These are phyloP conservation scores for Chrysolina oricalcia DNA, from an alignment of 2,888 invertebrate species.

Conservation along the genomic window DNA sequence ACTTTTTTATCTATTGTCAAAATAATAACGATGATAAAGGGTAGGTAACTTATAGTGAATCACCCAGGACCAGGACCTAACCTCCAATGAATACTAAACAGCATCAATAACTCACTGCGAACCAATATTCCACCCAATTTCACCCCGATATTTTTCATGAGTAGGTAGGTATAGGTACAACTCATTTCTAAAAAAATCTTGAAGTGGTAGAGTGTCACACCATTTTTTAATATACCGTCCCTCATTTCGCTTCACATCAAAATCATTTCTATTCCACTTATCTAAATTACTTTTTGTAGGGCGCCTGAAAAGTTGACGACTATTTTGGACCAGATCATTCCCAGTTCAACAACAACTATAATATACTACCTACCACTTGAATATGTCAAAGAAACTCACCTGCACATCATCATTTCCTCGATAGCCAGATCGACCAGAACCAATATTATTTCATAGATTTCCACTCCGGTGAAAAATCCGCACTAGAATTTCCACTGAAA, in stretches of 20 bases:
- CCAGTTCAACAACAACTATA: background rate
- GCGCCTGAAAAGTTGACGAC: background rate
- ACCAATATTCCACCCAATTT: too few relatives aligned
- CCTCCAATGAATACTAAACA: too few relatives aligned
- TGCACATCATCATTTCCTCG: slow-evolving; percentile 23
- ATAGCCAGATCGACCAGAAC: slow-evolving; percentile 14
- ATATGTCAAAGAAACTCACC: slow-evolving; percentile 3
- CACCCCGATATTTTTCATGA: too few relatives aligned
- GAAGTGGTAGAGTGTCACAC: too few relatives aligned
- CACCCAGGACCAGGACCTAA: too few relatives aligned
- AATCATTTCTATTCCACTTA: background rate
- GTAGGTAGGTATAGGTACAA: too few relatives aligned
- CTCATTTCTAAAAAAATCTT: too few relatives aligned
- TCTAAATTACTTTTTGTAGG: background rate
- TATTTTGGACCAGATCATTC: background rate
- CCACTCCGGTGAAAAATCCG: background rate
- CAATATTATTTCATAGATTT: slow-evolving; percentile 11
- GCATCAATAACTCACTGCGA: too few relatives aligned
- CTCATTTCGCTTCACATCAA: background rate
- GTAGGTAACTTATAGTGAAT: too few relatives aligned
- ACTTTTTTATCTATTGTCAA: too few relatives aligned
- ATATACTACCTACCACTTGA: background rate
- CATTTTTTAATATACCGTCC: background rate
- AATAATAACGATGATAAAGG: too few relatives aligned
- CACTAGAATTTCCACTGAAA: slow-evolving; percentile 19